Conservation (phyloP, 2,113 vertebrate species). For the Dolichotis patagonum region DNA sequence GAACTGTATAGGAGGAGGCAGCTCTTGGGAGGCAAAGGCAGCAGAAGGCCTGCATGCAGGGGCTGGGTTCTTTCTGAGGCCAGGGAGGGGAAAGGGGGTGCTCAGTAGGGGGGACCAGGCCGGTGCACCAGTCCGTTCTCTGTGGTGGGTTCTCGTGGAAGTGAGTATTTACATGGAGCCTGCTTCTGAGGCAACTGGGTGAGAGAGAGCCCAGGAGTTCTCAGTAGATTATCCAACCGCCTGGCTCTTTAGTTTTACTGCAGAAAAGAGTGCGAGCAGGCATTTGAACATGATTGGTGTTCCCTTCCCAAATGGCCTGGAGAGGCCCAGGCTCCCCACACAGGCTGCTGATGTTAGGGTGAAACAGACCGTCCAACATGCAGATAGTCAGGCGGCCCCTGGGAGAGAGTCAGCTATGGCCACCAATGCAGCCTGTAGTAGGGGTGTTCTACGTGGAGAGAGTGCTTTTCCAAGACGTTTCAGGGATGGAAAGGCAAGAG, state of each 20-base stretch:
- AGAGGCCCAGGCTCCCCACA: neutral
- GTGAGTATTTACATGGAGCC: neutral
- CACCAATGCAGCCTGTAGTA: slow-evolving; percentile 13
- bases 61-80: slow-evolving; percentile 15
- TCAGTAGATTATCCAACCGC: neutral
- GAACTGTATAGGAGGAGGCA: slow-evolving; percentile 88
- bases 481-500: slow-evolving; percentile 60
- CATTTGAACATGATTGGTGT: no score
- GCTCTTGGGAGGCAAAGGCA: slow-evolving; percentile 82
- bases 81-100: neutral
- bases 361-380: neutral
- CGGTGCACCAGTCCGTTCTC: neutral
- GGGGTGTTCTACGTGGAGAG: slow-evolving; percentile 74
- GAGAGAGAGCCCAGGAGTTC: neutral
- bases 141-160: neutral
- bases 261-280: neutral
- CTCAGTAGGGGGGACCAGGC: neutral
- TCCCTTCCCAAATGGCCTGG: neutral
- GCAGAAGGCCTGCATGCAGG: neutral
- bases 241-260: neutral
- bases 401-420: neutral
- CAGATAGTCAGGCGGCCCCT: neutral
- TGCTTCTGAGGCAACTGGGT: neutral
- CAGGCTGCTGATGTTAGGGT: neutral
- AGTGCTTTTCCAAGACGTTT: slow-evolving; percentile 68